A percentile compares a stretch with the other conserved stretches of the same genome.
Conservation (phyloP, 2,113 vertebrate species). For the Gallinago media region DNA sequence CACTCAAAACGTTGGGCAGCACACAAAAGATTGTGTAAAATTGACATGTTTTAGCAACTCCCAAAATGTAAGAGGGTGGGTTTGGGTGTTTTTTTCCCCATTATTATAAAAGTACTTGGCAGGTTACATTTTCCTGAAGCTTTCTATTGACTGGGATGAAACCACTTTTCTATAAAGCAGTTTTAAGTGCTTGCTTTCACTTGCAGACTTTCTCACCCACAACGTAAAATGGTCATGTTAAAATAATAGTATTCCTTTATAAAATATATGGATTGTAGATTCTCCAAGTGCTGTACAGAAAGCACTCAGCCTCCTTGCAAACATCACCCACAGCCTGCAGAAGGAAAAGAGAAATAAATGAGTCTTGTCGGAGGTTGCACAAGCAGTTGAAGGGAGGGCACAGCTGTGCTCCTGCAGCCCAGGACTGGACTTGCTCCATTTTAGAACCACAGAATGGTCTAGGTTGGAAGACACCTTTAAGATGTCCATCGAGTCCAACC, state of each 20-base stretch:
- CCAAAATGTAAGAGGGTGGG: not conserved
- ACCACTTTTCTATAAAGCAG: not conserved
- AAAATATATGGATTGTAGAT: not conserved
- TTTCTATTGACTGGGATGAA: not conserved
- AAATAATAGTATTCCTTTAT: not conserved
- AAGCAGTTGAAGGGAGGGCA: not conserved
- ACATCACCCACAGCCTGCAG: too few species aligned
- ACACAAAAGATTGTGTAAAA: not conserved
- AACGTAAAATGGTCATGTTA: rapidly evolving
- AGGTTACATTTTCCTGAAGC: not conserved
- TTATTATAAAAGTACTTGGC: not conserved
- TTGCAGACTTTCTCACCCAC: not conserved
- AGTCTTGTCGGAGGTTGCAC: not conserved
- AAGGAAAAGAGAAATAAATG: not conserved
- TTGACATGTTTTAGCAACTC: not conserved
- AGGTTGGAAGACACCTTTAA: not conserved
- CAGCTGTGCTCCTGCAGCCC: rapidly evolving
- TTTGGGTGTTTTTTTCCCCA: not conserved
- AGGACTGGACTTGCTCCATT: rapidly evolving
- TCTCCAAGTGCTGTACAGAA: rapidly evolving
- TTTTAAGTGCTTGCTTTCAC: not conserved
- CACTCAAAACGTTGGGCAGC: not conserved
- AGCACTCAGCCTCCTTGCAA: not conserved
- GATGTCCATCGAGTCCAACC: not conserved
- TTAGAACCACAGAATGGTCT: not conserved